Percentiles rank a stretch among this genome's conserved stretches.
phyloP scores from a whole-genome alignment of 2,797 vertebrate genomes.

The Chaetodon trifasciatus region DNA sequence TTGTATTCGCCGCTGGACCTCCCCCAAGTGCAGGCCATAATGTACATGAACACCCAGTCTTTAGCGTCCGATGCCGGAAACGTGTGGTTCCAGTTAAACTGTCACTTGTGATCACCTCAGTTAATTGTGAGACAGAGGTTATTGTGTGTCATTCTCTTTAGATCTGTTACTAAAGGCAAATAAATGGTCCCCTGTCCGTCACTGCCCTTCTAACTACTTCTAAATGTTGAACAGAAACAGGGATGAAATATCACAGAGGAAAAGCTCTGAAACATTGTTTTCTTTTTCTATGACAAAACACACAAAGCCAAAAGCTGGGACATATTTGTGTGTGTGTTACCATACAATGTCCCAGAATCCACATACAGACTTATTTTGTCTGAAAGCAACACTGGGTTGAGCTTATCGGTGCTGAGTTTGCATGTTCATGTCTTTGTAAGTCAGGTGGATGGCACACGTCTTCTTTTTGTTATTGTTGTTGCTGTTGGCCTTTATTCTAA shows the following conservation, averaged over 20 bases:
- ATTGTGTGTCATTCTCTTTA: conserved; percentile 32
- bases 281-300: no score
- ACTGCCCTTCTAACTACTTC: conserved; percentile 13
- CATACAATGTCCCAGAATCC: not conserved
- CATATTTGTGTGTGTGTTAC: not conserved
- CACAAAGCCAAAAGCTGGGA: conserved; percentile 13
- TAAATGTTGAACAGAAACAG: conserved; percentile 12
- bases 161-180: conserved; percentile 31
- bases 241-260: conserved; percentile 11
- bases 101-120: conserved; percentile 54
- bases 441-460: not conserved
- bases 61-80: conserved; percentile 32
- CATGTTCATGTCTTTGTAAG: not conserved
- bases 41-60: conserved; percentile 50
- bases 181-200: conserved; percentile 35
- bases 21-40: conserved; percentile 47
- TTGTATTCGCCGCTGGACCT: conserved; percentile 69
- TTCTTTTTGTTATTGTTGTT: not conserved
- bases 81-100: conserved; percentile 62
- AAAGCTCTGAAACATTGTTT: conserved; percentile 28
- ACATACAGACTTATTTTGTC: not conserved
- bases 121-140: conserved; percentile 53
- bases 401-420: not conserved
- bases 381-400: not conserved
- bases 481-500: not conserved